Conservation (phyloP, 2,113 vertebrate species). For the Stomatorhinus ivindoensis region DNA sequence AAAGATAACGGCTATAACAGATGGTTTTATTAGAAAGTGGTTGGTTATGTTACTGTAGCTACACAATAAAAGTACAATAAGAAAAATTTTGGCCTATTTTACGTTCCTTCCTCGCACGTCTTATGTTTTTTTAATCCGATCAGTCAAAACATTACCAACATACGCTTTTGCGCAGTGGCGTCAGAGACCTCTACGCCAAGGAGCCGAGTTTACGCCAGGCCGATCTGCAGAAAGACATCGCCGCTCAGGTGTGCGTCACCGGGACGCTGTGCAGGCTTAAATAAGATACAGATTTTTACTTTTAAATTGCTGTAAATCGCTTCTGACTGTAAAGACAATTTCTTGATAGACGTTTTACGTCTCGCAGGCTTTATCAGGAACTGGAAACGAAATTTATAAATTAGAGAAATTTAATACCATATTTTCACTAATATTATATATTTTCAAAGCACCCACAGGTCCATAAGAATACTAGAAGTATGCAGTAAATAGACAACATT, state of each 20-base stretch:
- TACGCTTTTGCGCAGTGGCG: constrained; percentile 22
- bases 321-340: not conserved
- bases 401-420: not conserved
- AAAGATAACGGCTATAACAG: not conserved
- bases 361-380: not conserved
- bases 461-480: not conserved
- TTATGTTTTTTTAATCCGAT: not conserved
- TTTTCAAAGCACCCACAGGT: not conserved
- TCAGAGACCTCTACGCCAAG: constrained; percentile 49
- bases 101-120: not conserved
- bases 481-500: not conserved
- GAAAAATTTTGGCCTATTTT: not conserved
- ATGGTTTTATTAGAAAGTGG: not conserved
- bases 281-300: not conserved
- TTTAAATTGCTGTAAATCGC: not conserved
- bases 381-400: not conserved
- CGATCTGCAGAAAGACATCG: constrained; percentile 65
- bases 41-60: not conserved
- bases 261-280: not conserved
- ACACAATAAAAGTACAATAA: not conserved
- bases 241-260: not conserved
- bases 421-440: not conserved
- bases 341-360: not conserved
- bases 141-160: not conserved
- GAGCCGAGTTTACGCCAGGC: constrained; percentile 65